Evolutionary conservation across 2,888 invertebrate species (phyloP).

Genomic region (Lepidochrysops patricia): DNA sequence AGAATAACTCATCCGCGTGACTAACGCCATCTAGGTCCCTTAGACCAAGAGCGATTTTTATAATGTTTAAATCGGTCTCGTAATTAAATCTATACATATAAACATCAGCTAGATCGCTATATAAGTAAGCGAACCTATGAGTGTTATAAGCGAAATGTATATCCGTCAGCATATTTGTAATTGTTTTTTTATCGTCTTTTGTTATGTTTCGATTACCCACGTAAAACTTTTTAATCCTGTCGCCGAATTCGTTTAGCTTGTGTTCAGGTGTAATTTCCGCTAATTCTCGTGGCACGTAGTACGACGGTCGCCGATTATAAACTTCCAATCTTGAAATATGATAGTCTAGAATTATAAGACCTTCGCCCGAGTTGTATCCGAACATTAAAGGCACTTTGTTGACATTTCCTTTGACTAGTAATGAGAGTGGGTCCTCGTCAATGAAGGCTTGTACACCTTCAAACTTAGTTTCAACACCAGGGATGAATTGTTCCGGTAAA

Average conservation of each 20-base stretch:
- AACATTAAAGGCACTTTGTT: slow-evolving; percentile 41
- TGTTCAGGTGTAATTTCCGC: slow-evolving; percentile 29
- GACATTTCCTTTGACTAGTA: slow-evolving; percentile 34
- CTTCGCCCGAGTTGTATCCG: slow-evolving; percentile 48
- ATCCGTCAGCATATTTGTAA: slow-evolving; percentile 38
- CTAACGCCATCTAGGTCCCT: slow-evolving; percentile 43
- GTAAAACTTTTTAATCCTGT: slow-evolving; percentile 39
- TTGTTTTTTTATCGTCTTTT: slow-evolving; percentile 28
- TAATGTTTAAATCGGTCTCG: slow-evolving; percentile 43
- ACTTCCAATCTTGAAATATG: slow-evolving; percentile 31
- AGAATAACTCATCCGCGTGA: slow-evolving; percentile 65
- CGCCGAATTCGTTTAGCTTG: slow-evolving; percentile 35
- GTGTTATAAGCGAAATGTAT: slow-evolving; percentile 38
- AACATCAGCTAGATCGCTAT: slow-evolving; percentile 26
- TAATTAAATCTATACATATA: slow-evolving; percentile 47
- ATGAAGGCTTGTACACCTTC: slow-evolving; percentile 37
- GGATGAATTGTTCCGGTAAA: slow-evolving; percentile 41
- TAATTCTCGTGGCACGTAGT: slow-evolving; percentile 40
- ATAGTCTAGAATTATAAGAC: slow-evolving; percentile 33
- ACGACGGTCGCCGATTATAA: slow-evolving; percentile 36
- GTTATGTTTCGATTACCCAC: slow-evolving; percentile 33
- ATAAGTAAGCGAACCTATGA: slow-evolving; percentile 40
- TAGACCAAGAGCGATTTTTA: slow-evolving; percentile 30
- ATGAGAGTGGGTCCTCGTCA: slow-evolving; percentile 34
- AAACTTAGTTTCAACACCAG: slow-evolving; percentile 44